Evolutionary conservation across 1,140 invertebrate genomes (phyloP).

Genomic region (Drosophila ohnishii): DNA sequence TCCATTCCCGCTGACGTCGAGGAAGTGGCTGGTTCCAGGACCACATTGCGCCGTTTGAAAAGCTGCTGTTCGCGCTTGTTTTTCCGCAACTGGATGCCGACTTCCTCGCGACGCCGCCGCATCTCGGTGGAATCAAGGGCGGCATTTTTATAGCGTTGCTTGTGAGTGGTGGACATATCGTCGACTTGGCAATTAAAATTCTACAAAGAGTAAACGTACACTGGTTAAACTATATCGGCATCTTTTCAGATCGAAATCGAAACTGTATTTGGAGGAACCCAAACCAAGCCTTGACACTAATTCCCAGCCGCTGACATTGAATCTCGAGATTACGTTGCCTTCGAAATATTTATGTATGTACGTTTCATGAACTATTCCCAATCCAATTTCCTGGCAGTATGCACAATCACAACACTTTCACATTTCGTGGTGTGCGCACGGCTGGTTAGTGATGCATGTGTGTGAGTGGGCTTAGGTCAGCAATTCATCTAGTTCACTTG

Average conservation of each 20-base stretch:
- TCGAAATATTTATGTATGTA: constrained; percentile 9
- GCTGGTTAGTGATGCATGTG: constrained; percentile 17
- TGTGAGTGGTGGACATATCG: constrained; percentile 90
- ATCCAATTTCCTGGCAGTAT: constrained; percentile 42
- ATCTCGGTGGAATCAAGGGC: constrained; percentile 96
- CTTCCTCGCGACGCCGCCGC: constrained; percentile 95
- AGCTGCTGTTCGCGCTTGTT: constrained; percentile 97
- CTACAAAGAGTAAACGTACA: background rate
- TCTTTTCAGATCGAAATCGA: background rate
- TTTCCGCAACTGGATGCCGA: constrained; percentile 97
- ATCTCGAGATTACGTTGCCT: constrained; percentile 3
- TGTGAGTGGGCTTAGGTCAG: constrained; percentile 71
- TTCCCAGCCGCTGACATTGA: background rate
- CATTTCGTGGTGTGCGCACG: constrained; percentile 51
- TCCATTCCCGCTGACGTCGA: constrained; percentile 41
- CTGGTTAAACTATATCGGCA: background rate
- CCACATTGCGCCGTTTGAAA: constrained; percentile 95
- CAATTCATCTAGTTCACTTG: constrained; percentile 37
- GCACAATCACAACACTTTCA: constrained; percentile 73
- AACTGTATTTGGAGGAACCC: background rate
- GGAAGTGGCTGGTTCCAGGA: constrained; percentile 72
- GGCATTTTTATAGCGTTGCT: constrained; percentile 97
- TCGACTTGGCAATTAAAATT: constrained; percentile 23
- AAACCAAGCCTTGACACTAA: background rate
- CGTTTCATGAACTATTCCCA: constrained; percentile 32